These are phyloP conservation scores for Neotoma lepida DNA, from an alignment of 2,113 vertebrate species.

Conservation along the genomic window DNA sequence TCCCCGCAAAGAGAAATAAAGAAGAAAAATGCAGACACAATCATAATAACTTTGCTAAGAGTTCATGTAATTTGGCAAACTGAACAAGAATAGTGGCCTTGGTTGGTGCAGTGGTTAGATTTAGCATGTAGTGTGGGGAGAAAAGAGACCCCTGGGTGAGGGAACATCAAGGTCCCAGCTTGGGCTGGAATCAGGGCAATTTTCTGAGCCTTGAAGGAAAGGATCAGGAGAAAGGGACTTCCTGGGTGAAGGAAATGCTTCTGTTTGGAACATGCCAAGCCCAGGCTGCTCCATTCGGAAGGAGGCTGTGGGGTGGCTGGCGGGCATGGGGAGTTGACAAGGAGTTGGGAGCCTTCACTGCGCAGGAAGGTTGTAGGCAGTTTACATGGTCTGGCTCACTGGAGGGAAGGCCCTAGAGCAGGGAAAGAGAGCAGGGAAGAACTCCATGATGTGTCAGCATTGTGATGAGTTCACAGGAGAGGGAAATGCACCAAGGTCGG, in stretches of 20 bases:
- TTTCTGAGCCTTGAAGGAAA: neutral
- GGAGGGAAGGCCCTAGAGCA: neutral
- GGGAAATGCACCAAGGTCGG: neutral
- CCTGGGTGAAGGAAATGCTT: neutral
- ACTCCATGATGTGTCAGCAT: neutral
- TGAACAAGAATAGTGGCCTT: neutral
- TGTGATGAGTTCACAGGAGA: neutral
- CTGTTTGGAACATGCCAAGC: neutral
- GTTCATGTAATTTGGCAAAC: accelerated
- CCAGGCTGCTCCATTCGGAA: neutral
- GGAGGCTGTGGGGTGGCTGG: neutral
- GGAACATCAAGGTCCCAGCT: neutral
- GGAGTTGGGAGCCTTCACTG: neutral
- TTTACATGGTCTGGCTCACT: too few relatives aligned
- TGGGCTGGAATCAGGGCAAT: neutral
- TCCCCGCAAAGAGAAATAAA: neutral
- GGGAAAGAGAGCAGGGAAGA: neutral
- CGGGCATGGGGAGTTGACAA: too few relatives aligned
- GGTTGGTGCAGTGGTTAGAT: neutral
- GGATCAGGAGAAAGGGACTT: neutral
- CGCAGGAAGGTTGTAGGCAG: neutral
- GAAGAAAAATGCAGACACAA: neutral
- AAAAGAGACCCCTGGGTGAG: neutral
- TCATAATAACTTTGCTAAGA: neutral
- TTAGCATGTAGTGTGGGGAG: too few relatives aligned